phyloP scores from a whole-genome alignment of 2,797 vertebrate genomes.

The Schizopygopsis malacanthus region DNA sequence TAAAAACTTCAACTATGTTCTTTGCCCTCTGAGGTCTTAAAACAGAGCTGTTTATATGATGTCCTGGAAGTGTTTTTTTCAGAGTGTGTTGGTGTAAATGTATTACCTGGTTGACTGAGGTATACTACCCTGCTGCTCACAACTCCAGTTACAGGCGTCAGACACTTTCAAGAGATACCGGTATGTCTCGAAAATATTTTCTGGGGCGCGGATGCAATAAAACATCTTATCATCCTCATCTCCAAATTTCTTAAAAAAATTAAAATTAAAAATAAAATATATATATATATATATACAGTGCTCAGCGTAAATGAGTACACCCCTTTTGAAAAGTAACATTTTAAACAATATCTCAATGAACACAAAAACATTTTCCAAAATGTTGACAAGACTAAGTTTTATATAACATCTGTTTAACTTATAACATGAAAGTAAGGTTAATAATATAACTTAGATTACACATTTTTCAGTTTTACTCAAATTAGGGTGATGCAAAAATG shows the following conservation, averaged over 20 bases:
- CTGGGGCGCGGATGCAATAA: slow-evolving; percentile 85
- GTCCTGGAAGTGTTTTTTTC: neutral
- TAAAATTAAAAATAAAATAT: no score
- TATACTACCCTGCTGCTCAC: slow-evolving; percentile 68
- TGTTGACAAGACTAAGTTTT: no score
- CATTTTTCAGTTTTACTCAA: no score
- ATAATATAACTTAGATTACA: no score
- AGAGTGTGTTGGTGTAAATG: neutral
- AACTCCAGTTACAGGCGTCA: slow-evolving; percentile 80
- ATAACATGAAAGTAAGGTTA: no score
- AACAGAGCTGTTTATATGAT: neutral
- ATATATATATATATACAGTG: no score
- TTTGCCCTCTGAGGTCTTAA: neutral
- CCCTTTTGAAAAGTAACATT: no score
- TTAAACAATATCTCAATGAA: no score
- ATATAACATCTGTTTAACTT: no score
- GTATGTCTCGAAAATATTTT: slow-evolving; percentile 83
- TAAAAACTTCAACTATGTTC: neutral
- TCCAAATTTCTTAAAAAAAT: slow-evolving; percentile 70
- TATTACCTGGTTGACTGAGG: slow-evolving; percentile 75
- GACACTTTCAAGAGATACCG: slow-evolving; percentile 80
- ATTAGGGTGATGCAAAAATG: no score
- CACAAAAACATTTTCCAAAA: no score
- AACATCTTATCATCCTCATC: slow-evolving; percentile 77
- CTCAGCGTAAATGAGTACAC: no score